These are phyloP conservation scores for Alces alces DNA, from an alignment of 2,113 vertebrate genomes.

Conservation along the genomic window DNA sequence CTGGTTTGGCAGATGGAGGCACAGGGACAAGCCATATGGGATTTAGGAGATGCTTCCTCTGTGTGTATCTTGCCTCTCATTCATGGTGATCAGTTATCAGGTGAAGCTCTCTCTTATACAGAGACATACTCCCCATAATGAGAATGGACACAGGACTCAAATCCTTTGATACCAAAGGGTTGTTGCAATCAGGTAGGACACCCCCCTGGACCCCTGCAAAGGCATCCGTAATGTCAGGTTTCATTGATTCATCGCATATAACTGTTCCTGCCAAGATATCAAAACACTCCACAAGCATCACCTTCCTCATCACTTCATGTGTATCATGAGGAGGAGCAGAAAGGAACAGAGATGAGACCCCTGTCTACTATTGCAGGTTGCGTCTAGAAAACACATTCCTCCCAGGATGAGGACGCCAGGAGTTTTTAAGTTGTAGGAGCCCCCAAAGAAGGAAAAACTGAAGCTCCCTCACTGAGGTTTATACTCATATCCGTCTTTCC, in stretches of 20 bases:
- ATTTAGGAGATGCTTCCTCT: not conserved
- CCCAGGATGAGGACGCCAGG: not conserved
- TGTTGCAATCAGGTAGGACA: not conserved
- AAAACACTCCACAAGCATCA: not conserved
- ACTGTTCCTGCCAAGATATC: not conserved
- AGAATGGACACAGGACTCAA: not conserved
- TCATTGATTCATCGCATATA: not conserved
- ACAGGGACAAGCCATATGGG: not conserved
- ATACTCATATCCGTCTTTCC: conserved; percentile 1
- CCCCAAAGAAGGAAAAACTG: not conserved
- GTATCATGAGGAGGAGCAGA: not conserved
- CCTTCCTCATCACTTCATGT: not conserved
- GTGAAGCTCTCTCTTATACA: not conserved
- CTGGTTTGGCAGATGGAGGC: not conserved
- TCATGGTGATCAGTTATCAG: not conserved
- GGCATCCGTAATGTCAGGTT: not conserved
- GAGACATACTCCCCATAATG: not conserved
- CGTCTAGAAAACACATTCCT: not conserved
- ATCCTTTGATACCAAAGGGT: not conserved
- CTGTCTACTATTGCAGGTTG: not conserved
- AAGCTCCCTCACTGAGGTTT: not conserved
- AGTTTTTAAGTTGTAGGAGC: not conserved
- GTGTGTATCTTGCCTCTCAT: not conserved
- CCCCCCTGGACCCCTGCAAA: not conserved
- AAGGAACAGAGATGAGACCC: not conserved